Evolutionary conservation across 2,797 vertebrate species (phyloP).

Genomic region (Mallotus villosus): DNA sequence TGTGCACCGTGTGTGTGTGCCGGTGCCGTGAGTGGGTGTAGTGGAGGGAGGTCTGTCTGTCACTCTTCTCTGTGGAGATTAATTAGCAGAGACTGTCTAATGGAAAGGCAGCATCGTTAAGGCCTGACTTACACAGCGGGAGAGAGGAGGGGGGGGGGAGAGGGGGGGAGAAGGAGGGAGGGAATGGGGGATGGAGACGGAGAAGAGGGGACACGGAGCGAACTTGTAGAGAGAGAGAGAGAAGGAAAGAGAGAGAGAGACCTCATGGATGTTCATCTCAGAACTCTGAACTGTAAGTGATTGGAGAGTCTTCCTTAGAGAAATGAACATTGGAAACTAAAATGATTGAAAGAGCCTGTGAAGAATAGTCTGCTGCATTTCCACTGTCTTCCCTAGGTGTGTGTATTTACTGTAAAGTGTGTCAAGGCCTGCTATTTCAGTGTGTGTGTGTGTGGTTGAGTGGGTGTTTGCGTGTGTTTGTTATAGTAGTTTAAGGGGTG

Average conservation of each 20-base stretch:
- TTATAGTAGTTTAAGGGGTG: constrained; percentile 71
- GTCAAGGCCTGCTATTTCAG: not conserved
- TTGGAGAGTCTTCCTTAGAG: not conserved
- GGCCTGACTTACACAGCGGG: constrained; percentile 62
- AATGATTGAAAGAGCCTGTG: not conserved
- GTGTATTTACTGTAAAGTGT: not conserved
- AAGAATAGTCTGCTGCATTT: not conserved
- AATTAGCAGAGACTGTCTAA: constrained; percentile 81
- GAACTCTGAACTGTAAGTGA: not conserved
- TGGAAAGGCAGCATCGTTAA: constrained; percentile 77
- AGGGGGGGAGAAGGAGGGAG: constrained; percentile 7
- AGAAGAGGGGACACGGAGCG: not conserved
- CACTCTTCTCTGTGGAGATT: constrained; percentile 80
- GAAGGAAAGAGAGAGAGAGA: not conserved
- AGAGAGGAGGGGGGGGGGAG: constrained; percentile 39
- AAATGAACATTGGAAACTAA: not conserved
- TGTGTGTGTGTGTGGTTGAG: constrained; percentile 26
- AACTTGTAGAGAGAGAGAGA: not conserved
- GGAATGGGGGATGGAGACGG: constrained; percentile 19
- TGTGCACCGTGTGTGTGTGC: constrained; percentile 69
- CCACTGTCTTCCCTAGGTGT: not conserved
- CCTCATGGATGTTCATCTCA: not conserved
- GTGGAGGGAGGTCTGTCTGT: constrained; percentile 69
- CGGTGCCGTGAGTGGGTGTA: constrained; percentile 55
- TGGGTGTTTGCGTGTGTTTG: constrained; percentile 20